Conservation (phyloP, 2,888 invertebrate genomes). For the Thelaira solivaga region DNA sequence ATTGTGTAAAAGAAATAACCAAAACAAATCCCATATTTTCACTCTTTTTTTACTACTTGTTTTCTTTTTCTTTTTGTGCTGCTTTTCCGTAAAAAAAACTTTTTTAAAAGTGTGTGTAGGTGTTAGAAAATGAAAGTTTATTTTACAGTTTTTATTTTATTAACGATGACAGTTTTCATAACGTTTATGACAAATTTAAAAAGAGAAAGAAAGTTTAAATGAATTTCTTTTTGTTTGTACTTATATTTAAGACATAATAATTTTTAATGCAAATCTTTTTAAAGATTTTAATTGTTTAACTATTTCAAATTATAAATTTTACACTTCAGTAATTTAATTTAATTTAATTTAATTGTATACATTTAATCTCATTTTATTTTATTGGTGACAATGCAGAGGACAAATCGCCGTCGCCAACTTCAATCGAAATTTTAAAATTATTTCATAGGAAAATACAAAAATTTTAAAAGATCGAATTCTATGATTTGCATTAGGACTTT, state of each 20-base stretch:
- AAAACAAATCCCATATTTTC: conserved; percentile 18
- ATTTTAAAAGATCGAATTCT: too few species aligned
- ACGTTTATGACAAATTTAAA: background rate
- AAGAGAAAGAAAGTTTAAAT: background rate
- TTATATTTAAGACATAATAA: background rate
- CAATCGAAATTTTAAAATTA: too few species aligned
- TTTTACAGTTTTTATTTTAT: conserved; percentile 15
- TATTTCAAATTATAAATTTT: too few species aligned
- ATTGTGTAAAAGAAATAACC: conserved; percentile 23
- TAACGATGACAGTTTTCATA: conserved; percentile 8
- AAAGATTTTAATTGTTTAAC: background rate
- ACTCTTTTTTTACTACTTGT: background rate
- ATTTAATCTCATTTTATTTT: too few species aligned
- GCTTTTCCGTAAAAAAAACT: background rate
- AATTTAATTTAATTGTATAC: too few species aligned
- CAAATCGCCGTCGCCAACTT: too few species aligned
- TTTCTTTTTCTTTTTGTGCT: background rate
- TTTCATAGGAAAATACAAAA: too few species aligned
- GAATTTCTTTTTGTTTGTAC: too few species aligned
- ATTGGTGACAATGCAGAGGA: too few species aligned
- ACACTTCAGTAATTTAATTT: too few species aligned
- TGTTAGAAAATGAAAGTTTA: conserved; percentile 21
- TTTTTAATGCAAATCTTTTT: background rate
- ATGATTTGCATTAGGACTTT: too few species aligned
- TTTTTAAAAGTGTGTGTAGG: background rate